phyloP scores from a whole-genome alignment of 2,888 invertebrate species.

The Antitype chi region DNA sequence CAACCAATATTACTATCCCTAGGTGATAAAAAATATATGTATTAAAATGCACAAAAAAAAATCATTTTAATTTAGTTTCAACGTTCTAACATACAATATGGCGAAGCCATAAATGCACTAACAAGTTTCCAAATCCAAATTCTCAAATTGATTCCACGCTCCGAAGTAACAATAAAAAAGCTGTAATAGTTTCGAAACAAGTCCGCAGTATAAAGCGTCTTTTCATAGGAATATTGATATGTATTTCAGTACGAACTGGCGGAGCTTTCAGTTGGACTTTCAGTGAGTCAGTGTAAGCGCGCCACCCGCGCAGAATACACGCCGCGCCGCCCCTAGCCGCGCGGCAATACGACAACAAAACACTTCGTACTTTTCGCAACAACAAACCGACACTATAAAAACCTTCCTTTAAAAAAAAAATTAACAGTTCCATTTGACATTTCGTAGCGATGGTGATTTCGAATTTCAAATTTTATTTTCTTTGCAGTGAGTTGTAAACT shows the following conservation, averaged over 20 bases:
- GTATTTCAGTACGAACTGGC: conserved; percentile 55
- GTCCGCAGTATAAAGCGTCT: conserved; percentile 31
- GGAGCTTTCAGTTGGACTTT: conserved; percentile 63
- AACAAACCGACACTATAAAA: conserved; percentile 52
- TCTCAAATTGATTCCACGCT: conserved; percentile 27
- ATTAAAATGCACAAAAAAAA: not conserved
- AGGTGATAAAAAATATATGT: not conserved
- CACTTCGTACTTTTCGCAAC: conserved; percentile 52
- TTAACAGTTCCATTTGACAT: conserved; percentile 19
- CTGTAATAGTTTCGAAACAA: conserved; percentile 55
- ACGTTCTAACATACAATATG: not conserved
- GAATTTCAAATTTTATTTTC: conserved; percentile 20
- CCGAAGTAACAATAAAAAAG: conserved; percentile 17
- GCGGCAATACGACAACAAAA: conserved; percentile 47
- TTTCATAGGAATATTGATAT: conserved; percentile 60
- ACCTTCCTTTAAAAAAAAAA: conserved; percentile 9
- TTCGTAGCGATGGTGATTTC: conserved; percentile 20
- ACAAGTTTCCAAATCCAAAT: conserved; percentile 26
- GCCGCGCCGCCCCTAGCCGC: conserved; percentile 55
- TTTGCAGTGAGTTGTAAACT: conserved; percentile 33
- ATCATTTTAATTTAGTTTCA: not conserved
- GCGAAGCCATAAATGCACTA: not conserved
- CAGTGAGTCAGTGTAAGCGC: conserved; percentile 64
- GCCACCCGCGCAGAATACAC: conserved; percentile 66
- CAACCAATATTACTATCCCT: too few species aligned